These are phyloP conservation scores for Ditylenchus dipsaci DNA, from an alignment of 1,140 invertebrate species.

Conservation along the genomic window DNA sequence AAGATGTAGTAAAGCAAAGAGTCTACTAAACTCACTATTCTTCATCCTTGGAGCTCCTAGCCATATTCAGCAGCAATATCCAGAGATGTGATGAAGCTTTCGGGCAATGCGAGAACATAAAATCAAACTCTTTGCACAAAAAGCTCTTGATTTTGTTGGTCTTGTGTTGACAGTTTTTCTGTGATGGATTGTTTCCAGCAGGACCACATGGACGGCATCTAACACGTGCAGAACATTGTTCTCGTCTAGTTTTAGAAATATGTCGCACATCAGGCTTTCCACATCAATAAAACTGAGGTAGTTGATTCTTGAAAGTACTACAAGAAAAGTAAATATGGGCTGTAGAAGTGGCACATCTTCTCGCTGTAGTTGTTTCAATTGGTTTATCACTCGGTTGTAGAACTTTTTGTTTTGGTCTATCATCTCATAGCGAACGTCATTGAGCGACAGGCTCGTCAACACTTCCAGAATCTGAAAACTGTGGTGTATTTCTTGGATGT, in stretches of 20 bases:
- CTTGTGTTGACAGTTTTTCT: neutral
- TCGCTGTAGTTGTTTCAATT: conserved; percentile 17
- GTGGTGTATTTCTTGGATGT: no score
- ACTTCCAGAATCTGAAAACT: conserved; percentile 14
- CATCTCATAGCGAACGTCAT: conserved; percentile 21
- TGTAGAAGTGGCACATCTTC: conserved; percentile 21
- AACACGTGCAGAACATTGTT: conserved; percentile 12
- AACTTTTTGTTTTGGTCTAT: conserved; percentile 28
- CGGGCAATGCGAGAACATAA: conserved; percentile 8
- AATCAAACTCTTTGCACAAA: conserved; percentile 13
- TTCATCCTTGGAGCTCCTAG: neutral
- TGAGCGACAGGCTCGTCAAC: conserved; percentile 7
- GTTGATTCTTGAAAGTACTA: conserved; percentile 11
- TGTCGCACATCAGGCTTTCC: neutral
- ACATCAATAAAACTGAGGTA: conserved; percentile 22
- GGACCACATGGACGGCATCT: conserved; percentile 23
- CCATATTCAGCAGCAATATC: conserved; percentile 13
- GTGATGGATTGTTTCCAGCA: conserved; percentile 7
- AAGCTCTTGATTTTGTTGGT: conserved; percentile 10
- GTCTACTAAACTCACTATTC: conserved; percentile 9
- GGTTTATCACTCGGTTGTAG: conserved; percentile 12
- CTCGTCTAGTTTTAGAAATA: conserved; percentile 21
- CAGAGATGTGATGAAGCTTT: conserved; percentile 6
- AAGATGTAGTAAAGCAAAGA: no score
- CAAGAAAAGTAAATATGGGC: conserved; percentile 22